A percentile compares a stretch with the other conserved stretches of the same genome.
Evolutionary conservation across 2,888 invertebrate species (phyloP).

Genomic region (Listrodromus nycthemerus): DNA sequence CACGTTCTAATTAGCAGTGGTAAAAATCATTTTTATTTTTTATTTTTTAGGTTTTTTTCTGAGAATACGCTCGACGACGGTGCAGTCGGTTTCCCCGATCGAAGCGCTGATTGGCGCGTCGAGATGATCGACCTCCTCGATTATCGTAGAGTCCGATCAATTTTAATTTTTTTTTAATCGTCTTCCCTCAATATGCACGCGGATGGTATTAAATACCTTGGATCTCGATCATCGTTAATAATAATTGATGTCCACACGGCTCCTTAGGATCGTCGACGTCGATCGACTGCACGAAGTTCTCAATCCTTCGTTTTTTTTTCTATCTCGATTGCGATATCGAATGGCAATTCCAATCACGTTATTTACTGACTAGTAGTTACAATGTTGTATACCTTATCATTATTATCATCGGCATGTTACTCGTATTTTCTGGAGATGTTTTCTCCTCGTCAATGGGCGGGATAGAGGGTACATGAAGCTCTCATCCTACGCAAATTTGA

Average conservation of each 20-base stretch:
- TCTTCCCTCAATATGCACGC: background rate
- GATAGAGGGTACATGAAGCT: slow-evolving; percentile 9
- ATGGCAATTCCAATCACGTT: slow-evolving; percentile 64
- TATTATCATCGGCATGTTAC: slow-evolving; percentile 68
- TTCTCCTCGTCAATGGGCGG: slow-evolving; percentile 28
- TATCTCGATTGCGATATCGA: slow-evolving; percentile 59
- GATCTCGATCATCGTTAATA: slow-evolving; percentile 3
- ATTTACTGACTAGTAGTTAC: slow-evolving; percentile 69
- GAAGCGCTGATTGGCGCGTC: slow-evolving; percentile 8
- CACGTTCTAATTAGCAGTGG: slow-evolving; percentile 78
- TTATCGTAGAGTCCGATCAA: background rate
- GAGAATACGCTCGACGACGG: slow-evolving; percentile 56
- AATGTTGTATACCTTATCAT: slow-evolving; percentile 69
- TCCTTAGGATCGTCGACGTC: slow-evolving; percentile 4
- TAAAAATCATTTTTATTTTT: slow-evolving; percentile 74
- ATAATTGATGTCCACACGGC: slow-evolving; percentile 8
- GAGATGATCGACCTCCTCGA: background rate
- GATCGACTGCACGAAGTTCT: slow-evolving; percentile 4
- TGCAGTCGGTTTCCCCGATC: slow-evolving; percentile 34
- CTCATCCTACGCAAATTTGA: slow-evolving; percentile 24
- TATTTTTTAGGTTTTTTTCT: slow-evolving; percentile 56
- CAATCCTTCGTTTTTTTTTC: slow-evolving; percentile 2
- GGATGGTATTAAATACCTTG: slow-evolving; percentile 4
- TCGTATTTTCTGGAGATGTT: slow-evolving; percentile 55
- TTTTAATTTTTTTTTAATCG: background rate